These are phyloP conservation scores for Trematomus bernacchii DNA, from an alignment of 2,797 vertebrate genomes.

Conservation along the genomic window DNA sequence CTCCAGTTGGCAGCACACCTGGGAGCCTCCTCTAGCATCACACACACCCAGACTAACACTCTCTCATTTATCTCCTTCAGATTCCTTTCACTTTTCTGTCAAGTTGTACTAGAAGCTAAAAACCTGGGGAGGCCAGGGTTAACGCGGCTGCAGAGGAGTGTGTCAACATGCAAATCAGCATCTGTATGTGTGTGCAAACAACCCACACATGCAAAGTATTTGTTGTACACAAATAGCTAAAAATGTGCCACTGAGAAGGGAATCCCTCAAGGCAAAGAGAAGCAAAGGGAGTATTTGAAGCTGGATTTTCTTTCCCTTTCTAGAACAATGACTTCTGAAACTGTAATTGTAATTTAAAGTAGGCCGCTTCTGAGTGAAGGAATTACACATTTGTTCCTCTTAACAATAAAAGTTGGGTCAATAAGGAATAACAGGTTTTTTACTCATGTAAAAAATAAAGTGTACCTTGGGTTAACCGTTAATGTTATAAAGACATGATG, in stretches of 20 bases:
- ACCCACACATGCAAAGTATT: slow-evolving; percentile 47
- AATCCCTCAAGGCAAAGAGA: slow-evolving; percentile 1
- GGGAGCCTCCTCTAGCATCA: slow-evolving; percentile 22
- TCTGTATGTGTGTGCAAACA: slow-evolving; percentile 8
- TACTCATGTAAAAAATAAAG: background rate
- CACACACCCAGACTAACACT: slow-evolving; percentile 14
- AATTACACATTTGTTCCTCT: background rate
- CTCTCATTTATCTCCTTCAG: slow-evolving; percentile 25
- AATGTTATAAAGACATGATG: no score
- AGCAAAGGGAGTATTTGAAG: background rate
- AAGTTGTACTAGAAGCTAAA: slow-evolving; percentile 22
- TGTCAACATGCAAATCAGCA: slow-evolving; percentile 41
- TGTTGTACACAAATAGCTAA: background rate
- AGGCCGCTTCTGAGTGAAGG: background rate
- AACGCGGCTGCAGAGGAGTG: background rate
- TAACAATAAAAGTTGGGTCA: background rate
- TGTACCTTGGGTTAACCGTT: no score
- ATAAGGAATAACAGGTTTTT: background rate
- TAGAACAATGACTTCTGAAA: background rate
- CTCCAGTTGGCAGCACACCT: slow-evolving; percentile 36
- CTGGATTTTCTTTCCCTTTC: background rate
- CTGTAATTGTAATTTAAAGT: background rate
- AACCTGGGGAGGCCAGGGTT: slow-evolving; percentile 14
- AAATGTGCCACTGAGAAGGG: background rate
- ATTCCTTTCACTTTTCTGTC: slow-evolving; percentile 14